Base-by-base conservation (phyloP, 92 coral and sea anemone genomes). In the Epizoanthus fatuus region DNA sequence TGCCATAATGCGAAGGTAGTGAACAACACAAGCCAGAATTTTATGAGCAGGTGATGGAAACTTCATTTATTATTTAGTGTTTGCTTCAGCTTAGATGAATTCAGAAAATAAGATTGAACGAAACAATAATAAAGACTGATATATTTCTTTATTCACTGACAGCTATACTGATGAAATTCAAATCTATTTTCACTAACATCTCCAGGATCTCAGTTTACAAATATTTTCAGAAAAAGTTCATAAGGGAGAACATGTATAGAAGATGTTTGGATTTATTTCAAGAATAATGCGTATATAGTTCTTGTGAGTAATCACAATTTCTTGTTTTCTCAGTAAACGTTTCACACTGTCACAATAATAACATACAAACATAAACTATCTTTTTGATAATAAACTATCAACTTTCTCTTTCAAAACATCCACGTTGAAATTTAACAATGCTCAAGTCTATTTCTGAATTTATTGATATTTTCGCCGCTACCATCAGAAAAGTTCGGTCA, bases 341-440 rank as follows among this genome's bases (percentile, higher is more conserved):
- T 62, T 77, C 82, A 77, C 82, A 62, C 82, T 60, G 81, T 76
- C 81, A 76, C 44, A 76, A 76, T 76, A 76, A 76, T 58, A 76
- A 63, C 37, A 58, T 12, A 22, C 35, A 42, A 77, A 77, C 42
- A 19, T 77, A 77, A 77, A 60, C 82, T 77, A 77, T 20, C 42
- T n/a, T n/a, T 60, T 56, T 19, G 7, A 77, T 42, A 60, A 77
- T 62, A 60, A 77, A 60, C 45, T 59, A 59, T 42, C 39, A 22
- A 59, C 56, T 75, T 75, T 56, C 19, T 44, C 69, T 60, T 59
- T 60, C 70, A 77, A 77, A 77, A 77, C 65, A 62, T 62, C 47
- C 58, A 20, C 45, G 15, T 49, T 49, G 13, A 9, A 49, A 49
- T 0, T 49, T 9, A 49, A 49, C 53, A 49, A 1, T 49, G 9